Conservation (phyloP, 2,797 vertebrate species). For the Erethizon dorsatum region DNA sequence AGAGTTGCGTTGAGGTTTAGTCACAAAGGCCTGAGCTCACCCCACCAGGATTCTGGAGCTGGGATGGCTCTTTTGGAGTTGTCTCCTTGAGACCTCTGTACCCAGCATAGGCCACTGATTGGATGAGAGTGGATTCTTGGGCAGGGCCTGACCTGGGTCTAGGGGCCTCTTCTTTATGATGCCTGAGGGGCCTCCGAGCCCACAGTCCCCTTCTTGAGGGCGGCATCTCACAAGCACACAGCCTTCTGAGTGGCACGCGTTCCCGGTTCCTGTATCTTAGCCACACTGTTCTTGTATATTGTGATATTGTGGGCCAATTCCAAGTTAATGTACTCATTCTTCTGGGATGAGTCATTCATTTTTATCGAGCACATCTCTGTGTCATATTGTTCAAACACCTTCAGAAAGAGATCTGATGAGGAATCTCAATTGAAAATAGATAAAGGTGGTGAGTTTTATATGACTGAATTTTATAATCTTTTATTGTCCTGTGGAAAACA, state of each 20-base stretch:
- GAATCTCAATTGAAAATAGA: conserved; percentile 1
- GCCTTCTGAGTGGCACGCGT: fast-evolving
- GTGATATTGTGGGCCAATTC: not conserved
- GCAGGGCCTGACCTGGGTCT: not conserved
- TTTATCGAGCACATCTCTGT: not conserved
- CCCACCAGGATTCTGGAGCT: not conserved
- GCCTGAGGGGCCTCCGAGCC: not conserved
- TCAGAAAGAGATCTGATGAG: not conserved
- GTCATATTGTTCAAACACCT: not conserved
- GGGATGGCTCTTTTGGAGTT: not conserved
- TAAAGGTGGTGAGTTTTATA: not conserved
- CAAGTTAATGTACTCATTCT: not conserved
- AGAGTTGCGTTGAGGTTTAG: not conserved
- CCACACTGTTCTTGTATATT: not conserved
- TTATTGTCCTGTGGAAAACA: not conserved
- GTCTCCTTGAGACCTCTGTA: fast-evolving
- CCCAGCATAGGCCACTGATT: not conserved
- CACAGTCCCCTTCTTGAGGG: fast-evolving
- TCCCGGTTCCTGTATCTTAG: not conserved
- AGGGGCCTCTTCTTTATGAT: not conserved
- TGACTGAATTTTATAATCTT: not conserved
- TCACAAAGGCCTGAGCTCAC: not conserved
- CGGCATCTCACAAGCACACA: fast-evolving
- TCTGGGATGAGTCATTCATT: not conserved
- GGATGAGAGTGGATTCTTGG: not conserved